Percentiles rank a stretch among this genome's conserved stretches.
These are phyloP conservation scores for Pseudochromis fuscus DNA, from an alignment of 2,797 vertebrate species.

Conservation along the genomic window DNA sequence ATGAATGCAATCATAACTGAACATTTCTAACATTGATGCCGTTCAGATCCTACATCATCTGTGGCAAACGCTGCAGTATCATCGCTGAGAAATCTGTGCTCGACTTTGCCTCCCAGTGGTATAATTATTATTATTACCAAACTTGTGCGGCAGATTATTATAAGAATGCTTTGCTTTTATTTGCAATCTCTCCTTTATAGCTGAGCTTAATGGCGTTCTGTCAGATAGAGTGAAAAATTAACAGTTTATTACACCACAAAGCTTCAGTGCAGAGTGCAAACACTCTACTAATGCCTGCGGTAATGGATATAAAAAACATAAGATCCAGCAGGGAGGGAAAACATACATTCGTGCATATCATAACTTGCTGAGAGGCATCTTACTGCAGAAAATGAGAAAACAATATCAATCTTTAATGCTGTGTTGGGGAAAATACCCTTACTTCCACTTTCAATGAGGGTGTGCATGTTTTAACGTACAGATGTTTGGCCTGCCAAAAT, in stretches of 20 bases:
- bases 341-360: constrained; percentile 61
- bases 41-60: constrained; percentile 49
- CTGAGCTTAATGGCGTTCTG: constrained; percentile 79
- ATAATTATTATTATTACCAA: constrained; percentile 77
- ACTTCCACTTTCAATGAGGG: constrained; percentile 37
- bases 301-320: constrained; percentile 76
- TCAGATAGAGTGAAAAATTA: constrained; percentile 76
- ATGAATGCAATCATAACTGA: constrained; percentile 10
- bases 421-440: constrained; percentile 48
- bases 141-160: constrained; percentile 72
- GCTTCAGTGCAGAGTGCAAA: constrained; percentile 76
- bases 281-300: constrained; percentile 73
- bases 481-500: constrained; percentile 3
- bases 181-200: constrained; percentile 76
- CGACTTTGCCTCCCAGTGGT: constrained; percentile 68
- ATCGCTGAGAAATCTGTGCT: constrained; percentile 56
- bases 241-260: constrained; percentile 74
- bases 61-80: constrained; percentile 29
- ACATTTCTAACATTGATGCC: constrained; percentile 17
- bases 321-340: constrained; percentile 70
- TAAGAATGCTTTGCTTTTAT: constrained; percentile 71
- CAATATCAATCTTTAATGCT: constrained; percentile 69
- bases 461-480: constrained; percentile 13
- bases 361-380: constrained; percentile 66
- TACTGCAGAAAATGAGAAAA: constrained; percentile 59